Percentiles rank a stretch among this genome's conserved stretches.
Evolutionary conservation across 2,797 vertebrate species (phyloP).

Genomic region (Tiaroga cobitis): DNA sequence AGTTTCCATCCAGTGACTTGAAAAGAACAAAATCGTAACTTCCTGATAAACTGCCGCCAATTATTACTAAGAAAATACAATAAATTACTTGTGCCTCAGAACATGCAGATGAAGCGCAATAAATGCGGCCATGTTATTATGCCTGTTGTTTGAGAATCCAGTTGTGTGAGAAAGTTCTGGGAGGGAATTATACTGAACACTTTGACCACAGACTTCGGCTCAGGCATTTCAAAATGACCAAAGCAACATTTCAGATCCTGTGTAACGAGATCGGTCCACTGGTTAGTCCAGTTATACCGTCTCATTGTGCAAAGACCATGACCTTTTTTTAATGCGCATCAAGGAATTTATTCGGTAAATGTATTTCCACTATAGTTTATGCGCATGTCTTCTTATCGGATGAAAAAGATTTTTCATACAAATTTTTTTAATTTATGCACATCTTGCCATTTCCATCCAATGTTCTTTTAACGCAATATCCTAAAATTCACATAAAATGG

Average conservation of each 20-base stretch:
- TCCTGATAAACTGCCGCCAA: background rate
- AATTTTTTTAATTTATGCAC: background rate
- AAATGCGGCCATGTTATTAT: background rate
- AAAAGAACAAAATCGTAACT: background rate
- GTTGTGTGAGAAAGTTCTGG: background rate
- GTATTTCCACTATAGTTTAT: background rate
- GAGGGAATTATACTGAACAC: background rate
- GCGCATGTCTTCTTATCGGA: background rate
- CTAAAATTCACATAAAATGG: background rate
- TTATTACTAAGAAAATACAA: background rate
- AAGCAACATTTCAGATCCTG: background rate
- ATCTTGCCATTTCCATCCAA: background rate
- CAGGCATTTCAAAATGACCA: background rate
- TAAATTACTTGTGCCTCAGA: background rate
- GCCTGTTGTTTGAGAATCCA: background rate
- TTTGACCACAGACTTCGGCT: background rate
- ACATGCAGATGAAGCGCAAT: background rate
- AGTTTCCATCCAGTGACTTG: background rate
- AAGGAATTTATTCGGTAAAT: background rate
- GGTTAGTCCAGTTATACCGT: background rate
- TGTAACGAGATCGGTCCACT: background rate
- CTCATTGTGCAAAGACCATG: background rate
- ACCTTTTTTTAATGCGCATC: background rate
- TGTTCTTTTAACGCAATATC: background rate
- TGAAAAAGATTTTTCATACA: background rate